Percentiles rank a stretch among this genome's conserved stretches.
Evolutionary conservation across 1,140 invertebrate genomes (phyloP).

Genomic region (Temnothorax longispinosus): DNA sequence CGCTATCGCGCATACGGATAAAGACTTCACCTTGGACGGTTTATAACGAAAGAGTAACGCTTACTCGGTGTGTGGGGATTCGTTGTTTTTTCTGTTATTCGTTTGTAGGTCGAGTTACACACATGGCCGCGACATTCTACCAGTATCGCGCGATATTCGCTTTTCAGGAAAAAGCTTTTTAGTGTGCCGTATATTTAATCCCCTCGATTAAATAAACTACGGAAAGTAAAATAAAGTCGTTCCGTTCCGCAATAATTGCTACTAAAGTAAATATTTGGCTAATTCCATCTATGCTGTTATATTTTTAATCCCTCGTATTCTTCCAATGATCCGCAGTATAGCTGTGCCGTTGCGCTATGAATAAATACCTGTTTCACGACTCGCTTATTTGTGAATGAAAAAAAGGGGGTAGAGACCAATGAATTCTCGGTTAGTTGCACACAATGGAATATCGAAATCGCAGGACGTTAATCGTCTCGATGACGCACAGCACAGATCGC

Average conservation of each 20-base stretch:
- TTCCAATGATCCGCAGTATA: constrained; percentile 4
- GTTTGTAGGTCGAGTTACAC: constrained; percentile 54
- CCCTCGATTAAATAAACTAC: constrained; percentile 31
- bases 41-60: constrained; percentile 40
- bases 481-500: constrained; percentile 48
- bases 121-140: constrained; percentile 38
- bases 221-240: not conserved
- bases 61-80: not conserved
- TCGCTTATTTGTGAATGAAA: constrained; percentile 44
- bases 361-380: constrained; percentile 8
- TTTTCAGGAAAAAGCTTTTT: constrained; percentile 8
- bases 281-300: not conserved
- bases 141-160: constrained; percentile 2
- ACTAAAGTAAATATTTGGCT: constrained; percentile 30
- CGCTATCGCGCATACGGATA: not conserved
- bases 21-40: constrained; percentile 4
- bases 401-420: not conserved
- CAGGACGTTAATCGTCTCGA: constrained; percentile 50
- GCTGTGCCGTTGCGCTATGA: not conserved
- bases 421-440: constrained; percentile 38
- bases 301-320: constrained; percentile 15
- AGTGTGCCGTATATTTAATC: constrained; percentile 36
- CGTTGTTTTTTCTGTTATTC: constrained; percentile 29
- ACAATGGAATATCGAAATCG: constrained; percentile 49
- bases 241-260: constrained; percentile 16